A percentile compares a stretch with the other conserved stretches of the same genome.
These are phyloP conservation scores for Dynastes hyllus DNA, from an alignment of 2,888 invertebrate genomes.

Conservation along the genomic window DNA sequence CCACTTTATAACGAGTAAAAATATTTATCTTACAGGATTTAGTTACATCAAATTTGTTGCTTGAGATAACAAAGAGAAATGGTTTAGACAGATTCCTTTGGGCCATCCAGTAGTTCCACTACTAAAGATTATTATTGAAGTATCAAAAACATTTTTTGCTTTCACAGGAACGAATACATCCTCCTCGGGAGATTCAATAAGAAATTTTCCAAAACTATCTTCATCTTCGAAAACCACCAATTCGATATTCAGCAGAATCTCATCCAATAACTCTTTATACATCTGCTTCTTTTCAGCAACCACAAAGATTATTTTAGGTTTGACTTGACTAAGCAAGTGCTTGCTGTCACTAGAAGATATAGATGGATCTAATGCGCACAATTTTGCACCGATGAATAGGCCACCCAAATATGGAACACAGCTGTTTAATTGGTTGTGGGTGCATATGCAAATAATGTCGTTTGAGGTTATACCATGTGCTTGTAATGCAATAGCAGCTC, in stretches of 20 bases:
- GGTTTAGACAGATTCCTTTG: slow-evolving; percentile 59
- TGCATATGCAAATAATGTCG: slow-evolving; percentile 72
- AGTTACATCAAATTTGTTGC: slow-evolving; percentile 20
- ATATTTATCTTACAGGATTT: background rate
- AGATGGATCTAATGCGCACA: slow-evolving; percentile 62
- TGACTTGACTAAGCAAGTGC: slow-evolving; percentile 58
- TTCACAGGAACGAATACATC: slow-evolving; percentile 53
- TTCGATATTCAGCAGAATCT: slow-evolving; percentile 22
- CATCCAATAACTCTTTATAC: slow-evolving; percentile 39
- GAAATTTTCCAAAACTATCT: slow-evolving; percentile 47
- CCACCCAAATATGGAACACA: slow-evolving; percentile 71
- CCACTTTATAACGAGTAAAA: background rate
- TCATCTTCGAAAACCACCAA: slow-evolving; percentile 11
- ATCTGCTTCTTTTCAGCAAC: slow-evolving; percentile 46
- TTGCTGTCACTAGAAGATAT: slow-evolving; percentile 58
- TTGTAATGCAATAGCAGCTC: slow-evolving; percentile 45
- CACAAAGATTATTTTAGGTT: slow-evolving; percentile 57
- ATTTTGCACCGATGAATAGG: slow-evolving; percentile 69
- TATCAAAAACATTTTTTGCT: slow-evolving; percentile 40
- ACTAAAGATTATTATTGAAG: slow-evolving; percentile 53
- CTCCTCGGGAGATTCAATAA: slow-evolving; percentile 38
- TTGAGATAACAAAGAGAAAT: slow-evolving; percentile 51
- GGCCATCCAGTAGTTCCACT: slow-evolving; percentile 55
- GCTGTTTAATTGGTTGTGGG: slow-evolving; percentile 70
- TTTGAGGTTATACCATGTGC: slow-evolving; percentile 58